A percentile compares a stretch with the other conserved stretches of the same genome.
Conservation (phyloP, 2,888 invertebrate species). For the Lottia scabra region DNA sequence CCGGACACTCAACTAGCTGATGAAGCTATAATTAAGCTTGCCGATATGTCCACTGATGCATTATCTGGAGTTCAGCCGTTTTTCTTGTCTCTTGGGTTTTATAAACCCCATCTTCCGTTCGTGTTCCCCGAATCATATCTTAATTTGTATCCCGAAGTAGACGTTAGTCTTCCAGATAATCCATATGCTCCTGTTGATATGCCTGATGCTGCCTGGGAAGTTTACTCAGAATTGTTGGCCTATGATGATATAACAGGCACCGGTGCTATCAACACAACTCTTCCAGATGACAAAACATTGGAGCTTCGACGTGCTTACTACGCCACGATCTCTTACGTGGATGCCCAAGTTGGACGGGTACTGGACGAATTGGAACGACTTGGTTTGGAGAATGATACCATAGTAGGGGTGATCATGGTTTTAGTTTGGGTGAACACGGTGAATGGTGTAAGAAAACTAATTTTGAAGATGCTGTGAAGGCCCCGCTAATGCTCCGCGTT, state of each 20-base stretch:
- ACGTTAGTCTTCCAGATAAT: conserved; percentile 36
- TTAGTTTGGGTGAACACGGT: conserved; percentile 44
- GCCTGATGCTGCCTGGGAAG: conserved; percentile 45
- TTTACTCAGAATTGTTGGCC: conserved; percentile 35
- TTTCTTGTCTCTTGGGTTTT: conserved; percentile 83
- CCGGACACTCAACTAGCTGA: conserved; percentile 82
- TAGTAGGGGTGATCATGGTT: conserved; percentile 46
- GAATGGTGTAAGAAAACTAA: conserved; percentile 46
- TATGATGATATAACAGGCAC: conserved; percentile 34
- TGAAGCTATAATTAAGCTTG: conserved; percentile 77
- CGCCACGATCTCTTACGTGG: conserved; percentile 37
- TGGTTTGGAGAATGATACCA: conserved; percentile 36
- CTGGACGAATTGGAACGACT: conserved; percentile 27
- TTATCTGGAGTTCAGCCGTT: conserved; percentile 74
- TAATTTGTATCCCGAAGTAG: conserved; percentile 71
- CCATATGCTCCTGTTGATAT: conserved; percentile 40
- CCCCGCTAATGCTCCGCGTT: conserved; percentile 43
- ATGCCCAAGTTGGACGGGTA: conserved; percentile 33
- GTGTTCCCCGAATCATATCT: conserved; percentile 83
- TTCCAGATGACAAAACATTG: conserved; percentile 31
- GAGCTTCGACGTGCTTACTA: conserved; percentile 41
- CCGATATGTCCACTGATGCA: conserved; percentile 40
- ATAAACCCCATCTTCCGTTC: conserved; percentile 73
- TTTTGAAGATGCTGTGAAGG: conserved; percentile 45
- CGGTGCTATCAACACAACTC: conserved; percentile 44